Evolutionary conservation across 2,888 invertebrate genomes (phyloP), one percentile per base, ranked within the genome.

Genomic region (Hypomecis atomaria): DNA sequence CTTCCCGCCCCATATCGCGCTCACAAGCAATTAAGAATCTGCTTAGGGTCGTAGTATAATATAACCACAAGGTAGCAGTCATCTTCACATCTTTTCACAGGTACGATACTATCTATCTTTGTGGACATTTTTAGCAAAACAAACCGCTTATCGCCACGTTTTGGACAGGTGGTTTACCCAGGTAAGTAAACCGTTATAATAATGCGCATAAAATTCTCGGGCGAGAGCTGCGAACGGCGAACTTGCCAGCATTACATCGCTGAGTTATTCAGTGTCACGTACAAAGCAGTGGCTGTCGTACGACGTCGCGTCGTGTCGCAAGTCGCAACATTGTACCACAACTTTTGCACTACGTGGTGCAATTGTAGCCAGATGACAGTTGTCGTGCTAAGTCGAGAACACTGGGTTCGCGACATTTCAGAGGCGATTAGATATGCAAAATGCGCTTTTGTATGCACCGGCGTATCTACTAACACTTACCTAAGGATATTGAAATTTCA

Each of bases 241-340:
- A 85, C 84, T 85, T 86, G 82, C 73, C 75, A 73, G 80, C 78
- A 81, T 85, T 86, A 85, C 78, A 73, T 73, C 73, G 71, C 70
- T 84, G 84, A 87, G 86, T 88, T 90, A 90, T 90, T 88, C 89
- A 76, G 66, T 76, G 84, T 83, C 89, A 90, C 89, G 89, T 85
- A 79, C 79, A 74, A 73, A 70, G 77, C 72, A 73, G 77, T 76
- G 70, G 69, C 68, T 71, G 70, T 72, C 70, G 61, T 58, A 60
- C 64, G 65, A 62, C 63, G 56, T 56, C 56, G 54, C 59, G 54
- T 57, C 67, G 66, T 62, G 44, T 67, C 65, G 65, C 66, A 58
- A 58, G 54, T 55, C 57, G 53, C 59, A 58, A 65, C 59, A 57
- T 42, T 49, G 54, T 47, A 53, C 47, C 42, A 64, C 34, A 61